phyloP scores from a whole-genome alignment of 2,797 vertebrate genomes.

The Ispidina lecontei region DNA sequence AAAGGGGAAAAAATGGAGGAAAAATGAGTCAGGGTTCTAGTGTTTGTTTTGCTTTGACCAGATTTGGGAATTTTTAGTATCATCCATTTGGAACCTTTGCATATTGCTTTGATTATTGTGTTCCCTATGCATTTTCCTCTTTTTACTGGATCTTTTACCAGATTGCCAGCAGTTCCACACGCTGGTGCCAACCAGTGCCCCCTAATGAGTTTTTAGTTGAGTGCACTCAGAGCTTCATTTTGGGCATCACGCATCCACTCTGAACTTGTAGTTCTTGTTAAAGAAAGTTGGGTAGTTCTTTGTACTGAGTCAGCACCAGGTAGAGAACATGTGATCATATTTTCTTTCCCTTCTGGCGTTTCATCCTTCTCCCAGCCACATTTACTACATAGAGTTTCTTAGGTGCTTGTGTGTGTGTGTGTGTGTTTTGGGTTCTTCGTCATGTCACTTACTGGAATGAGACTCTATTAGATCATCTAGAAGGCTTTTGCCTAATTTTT shows the following conservation, averaged over 20 bases:
- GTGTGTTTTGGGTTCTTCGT: neutral
- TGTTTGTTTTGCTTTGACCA: neutral
- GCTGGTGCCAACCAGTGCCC: neutral
- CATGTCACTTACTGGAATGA: neutral
- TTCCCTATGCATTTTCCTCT: neutral
- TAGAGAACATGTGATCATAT: neutral
- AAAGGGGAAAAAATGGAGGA: neutral
- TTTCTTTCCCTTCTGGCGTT: neutral
- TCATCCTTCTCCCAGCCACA: neutral
- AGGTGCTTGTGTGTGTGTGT: neutral
- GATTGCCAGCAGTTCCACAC: neutral
- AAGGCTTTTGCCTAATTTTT: neutral
- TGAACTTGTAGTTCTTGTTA: neutral
- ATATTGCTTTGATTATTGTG: neutral
- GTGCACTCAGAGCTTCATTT: neutral
- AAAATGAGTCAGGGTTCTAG: neutral
- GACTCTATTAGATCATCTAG: neutral
- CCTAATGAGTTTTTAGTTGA: neutral
- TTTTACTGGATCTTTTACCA: neutral
- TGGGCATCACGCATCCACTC: neutral
- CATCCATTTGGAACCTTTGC: neutral
- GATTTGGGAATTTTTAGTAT: neutral
- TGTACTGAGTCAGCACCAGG: neutral
- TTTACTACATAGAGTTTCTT: neutral
- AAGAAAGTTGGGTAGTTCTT: neutral